Evolutionary conservation across 2,113 vertebrate species (phyloP).

Genomic region (Brachypteracias leptosomus): DNA sequence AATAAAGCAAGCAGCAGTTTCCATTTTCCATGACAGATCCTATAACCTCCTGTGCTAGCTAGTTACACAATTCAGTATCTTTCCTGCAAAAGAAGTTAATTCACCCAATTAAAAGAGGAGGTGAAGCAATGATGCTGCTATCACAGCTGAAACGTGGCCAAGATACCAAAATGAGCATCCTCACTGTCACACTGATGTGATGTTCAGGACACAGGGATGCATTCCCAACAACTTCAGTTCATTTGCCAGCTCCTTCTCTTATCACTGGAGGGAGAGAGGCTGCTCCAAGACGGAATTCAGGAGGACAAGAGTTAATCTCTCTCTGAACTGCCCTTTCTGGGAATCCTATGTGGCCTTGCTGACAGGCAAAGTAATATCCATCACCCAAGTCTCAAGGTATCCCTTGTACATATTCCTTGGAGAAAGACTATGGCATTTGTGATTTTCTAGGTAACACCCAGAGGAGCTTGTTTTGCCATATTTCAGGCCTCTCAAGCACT

Average conservation of each 20-base stretch:
- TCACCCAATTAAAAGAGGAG: background rate
- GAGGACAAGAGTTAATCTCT: background rate
- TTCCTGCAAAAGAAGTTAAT: background rate
- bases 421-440: background rate
- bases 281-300: background rate
- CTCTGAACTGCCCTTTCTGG: background rate
- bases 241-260: background rate
- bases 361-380: background rate
- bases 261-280: background rate
- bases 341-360: background rate
- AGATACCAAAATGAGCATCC: background rate
- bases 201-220: background rate
- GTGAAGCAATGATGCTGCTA: background rate
- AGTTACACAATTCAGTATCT: background rate
- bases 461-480: background rate
- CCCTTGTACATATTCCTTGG: background rate
- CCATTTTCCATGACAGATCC: background rate
- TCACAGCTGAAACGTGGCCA: background rate
- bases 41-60: background rate
- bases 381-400: background rate
- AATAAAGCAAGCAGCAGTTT: background rate
- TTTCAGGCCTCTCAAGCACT: background rate
- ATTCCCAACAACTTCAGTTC: background rate
- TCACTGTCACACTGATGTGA: background rate
- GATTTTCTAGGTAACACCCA: background rate